Conservation (phyloP, 1,140 invertebrate species). For the Bicyclus anynana region DNA sequence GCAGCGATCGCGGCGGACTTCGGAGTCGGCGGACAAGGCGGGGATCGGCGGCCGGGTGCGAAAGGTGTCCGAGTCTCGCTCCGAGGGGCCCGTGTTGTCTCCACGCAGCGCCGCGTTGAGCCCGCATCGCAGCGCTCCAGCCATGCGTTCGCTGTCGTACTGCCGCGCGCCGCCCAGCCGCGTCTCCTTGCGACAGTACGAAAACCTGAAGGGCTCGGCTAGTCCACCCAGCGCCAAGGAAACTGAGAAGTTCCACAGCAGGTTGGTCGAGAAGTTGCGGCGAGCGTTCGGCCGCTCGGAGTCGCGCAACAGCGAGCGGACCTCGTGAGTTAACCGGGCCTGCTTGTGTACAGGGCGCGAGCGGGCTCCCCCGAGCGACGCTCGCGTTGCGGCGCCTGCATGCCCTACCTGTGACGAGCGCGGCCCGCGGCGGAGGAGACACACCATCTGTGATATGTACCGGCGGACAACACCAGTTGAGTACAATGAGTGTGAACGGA, state of each 20-base stretch:
- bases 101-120: constrained; percentile 81
- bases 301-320: constrained; percentile 64
- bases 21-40: constrained; percentile 84
- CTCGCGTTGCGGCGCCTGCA: constrained; percentile 64
- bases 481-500: constrained; percentile 52
- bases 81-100: constrained; percentile 86
- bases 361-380: constrained; percentile 55
- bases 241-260: constrained; percentile 90
- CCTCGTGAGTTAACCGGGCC: constrained; percentile 65
- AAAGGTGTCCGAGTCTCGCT: constrained; percentile 89
- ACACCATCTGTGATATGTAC: constrained; percentile 65
- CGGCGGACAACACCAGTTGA: constrained; percentile 54
- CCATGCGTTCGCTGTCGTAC: constrained; percentile 80
- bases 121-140: constrained; percentile 81
- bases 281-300: constrained; percentile 83
- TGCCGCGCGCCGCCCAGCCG: constrained; percentile 78
- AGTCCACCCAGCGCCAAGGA: constrained; percentile 81
- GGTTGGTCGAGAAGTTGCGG: constrained; percentile 90
- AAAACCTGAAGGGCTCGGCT: constrained; percentile 76
- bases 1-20: constrained; percentile 84
- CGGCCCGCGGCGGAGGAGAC: constrained; percentile 34
- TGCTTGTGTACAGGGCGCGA: constrained; percentile 68
- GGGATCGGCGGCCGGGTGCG: constrained; percentile 81
- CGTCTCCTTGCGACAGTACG: constrained; percentile 77
- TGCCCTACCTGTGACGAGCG: constrained; percentile 66